These are phyloP conservation scores for Platycercus adscitus DNA, from an alignment of 2,113 vertebrate genomes.

Conservation along the genomic window DNA sequence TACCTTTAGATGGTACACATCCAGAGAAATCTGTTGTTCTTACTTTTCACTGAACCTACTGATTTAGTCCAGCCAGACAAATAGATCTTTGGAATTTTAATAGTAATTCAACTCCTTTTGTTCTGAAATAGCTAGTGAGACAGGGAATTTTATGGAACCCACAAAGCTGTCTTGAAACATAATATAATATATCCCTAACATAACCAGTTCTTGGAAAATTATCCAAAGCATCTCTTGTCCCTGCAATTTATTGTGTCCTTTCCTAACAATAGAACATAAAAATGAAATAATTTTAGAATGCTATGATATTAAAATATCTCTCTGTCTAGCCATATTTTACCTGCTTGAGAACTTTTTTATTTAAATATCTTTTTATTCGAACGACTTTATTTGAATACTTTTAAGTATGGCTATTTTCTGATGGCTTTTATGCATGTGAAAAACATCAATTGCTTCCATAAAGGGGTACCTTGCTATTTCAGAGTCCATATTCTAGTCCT, in stretches of 20 bases:
- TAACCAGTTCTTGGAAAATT: not conserved
- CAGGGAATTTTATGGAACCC: not conserved
- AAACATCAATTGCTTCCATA: not conserved
- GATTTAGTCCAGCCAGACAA: not conserved
- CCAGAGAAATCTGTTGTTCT: not conserved
- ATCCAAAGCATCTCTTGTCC: not conserved
- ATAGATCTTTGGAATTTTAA: not conserved
- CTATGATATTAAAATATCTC: not conserved
- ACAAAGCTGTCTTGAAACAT: not conserved
- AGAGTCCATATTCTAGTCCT: not conserved
- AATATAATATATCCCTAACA: not conserved
- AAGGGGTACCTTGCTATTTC: not conserved
- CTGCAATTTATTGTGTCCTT: not conserved
- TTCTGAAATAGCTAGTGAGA: not conserved
- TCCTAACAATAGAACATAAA: not conserved
- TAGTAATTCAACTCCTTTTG: not conserved
- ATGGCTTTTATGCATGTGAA: not conserved
- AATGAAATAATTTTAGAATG: accelerated
- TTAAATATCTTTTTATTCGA: not conserved
- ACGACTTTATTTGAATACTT: not conserved
- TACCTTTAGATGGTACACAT: not conserved
- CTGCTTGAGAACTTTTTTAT: not conserved
- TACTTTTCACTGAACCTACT: not conserved
- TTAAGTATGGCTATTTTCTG: not conserved
- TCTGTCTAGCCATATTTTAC: not conserved